Percentiles rank a stretch among this genome's conserved stretches.
Evolutionary conservation across 2,113 vertebrate species (phyloP).

Genomic region (Sarotherodon lohbergeri): DNA sequence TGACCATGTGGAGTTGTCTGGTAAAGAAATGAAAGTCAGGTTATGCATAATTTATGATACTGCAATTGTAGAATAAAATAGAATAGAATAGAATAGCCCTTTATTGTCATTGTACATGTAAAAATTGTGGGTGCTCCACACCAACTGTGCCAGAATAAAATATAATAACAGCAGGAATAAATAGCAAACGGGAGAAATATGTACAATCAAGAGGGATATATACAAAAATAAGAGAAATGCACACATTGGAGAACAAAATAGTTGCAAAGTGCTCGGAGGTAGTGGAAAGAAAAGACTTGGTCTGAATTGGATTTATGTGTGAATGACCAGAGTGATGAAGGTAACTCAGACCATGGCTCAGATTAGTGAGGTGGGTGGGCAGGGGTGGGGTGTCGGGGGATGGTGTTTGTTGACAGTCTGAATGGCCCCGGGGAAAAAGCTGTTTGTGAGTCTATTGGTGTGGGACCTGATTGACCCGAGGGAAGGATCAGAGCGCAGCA

Average conservation of each 20-base stretch:
- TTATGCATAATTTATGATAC: neutral
- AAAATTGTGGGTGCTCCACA: neutral
- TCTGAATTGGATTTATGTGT: neutral
- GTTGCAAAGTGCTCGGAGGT: neutral
- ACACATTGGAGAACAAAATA: neutral
- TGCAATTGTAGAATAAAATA: neutral
- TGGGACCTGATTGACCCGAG: neutral
- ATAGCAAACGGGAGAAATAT: neutral
- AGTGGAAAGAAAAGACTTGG: neutral
- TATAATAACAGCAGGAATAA: neutral
- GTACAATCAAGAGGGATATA: neutral
- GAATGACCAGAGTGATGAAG: neutral
- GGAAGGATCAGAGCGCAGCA: neutral
- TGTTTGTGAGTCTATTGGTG: neutral
- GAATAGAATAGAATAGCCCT: neutral
- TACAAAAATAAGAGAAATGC: neutral
- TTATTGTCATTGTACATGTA: neutral
- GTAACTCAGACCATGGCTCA: neutral
- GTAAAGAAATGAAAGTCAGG: neutral
- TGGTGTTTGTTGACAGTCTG: neutral
- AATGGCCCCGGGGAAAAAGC: neutral
- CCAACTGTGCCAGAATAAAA: neutral
- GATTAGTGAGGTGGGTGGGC: neutral
- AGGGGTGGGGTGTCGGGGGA: neutral
- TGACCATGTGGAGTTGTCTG: neutral